A percentile compares a stretch with the other conserved stretches of the same genome.
phyloP scores from a whole-genome alignment of 1,140 invertebrate species.

The Sarcophaga peregrina region DNA sequence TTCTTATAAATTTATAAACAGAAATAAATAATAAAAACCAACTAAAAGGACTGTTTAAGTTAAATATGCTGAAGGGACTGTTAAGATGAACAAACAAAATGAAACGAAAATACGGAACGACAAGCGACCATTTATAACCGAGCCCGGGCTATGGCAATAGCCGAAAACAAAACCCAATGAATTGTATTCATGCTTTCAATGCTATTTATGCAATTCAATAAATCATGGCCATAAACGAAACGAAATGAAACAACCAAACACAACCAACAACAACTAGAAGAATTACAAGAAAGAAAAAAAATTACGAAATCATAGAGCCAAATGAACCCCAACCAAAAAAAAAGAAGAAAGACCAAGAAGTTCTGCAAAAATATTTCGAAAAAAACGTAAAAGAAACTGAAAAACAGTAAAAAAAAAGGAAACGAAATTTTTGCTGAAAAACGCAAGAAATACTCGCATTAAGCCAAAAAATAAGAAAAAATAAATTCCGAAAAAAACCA shows the following conservation, averaged over 20 bases:
- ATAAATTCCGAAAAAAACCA: too few relatives aligned
- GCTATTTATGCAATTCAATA: constrained; percentile 66
- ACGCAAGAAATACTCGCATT: not conserved
- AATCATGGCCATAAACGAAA: constrained; percentile 55
- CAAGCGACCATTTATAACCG: not conserved
- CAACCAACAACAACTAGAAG: not conserved
- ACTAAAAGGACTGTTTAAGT: constrained; percentile 7
- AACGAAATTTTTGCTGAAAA: not conserved
- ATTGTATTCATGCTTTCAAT: constrained; percentile 58
- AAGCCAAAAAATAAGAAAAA: not conserved
- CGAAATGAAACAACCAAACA: not conserved
- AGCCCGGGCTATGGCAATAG: not conserved
- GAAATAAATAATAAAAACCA: too few relatives aligned
- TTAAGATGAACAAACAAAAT: constrained; percentile 18
- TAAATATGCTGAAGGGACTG: constrained; percentile 35
- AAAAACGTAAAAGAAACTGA: too few relatives aligned
- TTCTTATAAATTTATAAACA: too few relatives aligned
- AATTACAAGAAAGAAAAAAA: too few relatives aligned
- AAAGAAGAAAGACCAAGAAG: too few relatives aligned
- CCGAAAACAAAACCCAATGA: constrained; percentile 23
- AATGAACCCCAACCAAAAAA: too few relatives aligned
- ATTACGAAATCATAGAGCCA: too few relatives aligned
- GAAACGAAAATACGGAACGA: not conserved
- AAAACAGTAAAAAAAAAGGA: too few relatives aligned
- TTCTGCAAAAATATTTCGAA: too few relatives aligned